Percentiles rank a stretch among this genome's conserved stretches.
Evolutionary conservation across 2,113 vertebrate species (phyloP).

Genomic region (Chrysochloris asiatica): DNA sequence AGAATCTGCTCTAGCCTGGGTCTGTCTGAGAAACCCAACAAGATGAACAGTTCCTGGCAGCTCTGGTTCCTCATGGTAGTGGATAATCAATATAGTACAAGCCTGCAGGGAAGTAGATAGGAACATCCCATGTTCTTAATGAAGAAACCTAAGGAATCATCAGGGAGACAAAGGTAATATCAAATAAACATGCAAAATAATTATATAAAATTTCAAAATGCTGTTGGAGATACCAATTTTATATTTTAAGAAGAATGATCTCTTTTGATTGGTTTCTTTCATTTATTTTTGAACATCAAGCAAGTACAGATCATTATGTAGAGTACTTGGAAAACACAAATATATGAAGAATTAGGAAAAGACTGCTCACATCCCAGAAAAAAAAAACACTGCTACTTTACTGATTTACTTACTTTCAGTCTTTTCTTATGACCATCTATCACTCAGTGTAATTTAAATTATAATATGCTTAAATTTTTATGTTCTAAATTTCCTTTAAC

Average conservation of each 20-base stretch:
- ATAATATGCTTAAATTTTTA: not conserved
- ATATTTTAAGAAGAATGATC: not conserved
- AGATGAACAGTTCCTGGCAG: slow-evolving; percentile 61
- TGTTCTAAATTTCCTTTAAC: not conserved
- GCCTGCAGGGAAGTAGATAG: not conserved
- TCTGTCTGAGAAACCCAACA: slow-evolving; percentile 64
- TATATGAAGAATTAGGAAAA: not conserved
- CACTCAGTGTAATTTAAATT: not conserved
- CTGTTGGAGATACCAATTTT: not conserved
- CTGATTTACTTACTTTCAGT: not conserved
- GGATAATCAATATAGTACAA: not conserved
- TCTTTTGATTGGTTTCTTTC: not conserved
- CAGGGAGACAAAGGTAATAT: not conserved
- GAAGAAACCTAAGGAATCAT: not conserved
- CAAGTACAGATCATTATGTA: not conserved
- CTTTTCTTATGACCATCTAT: not conserved
- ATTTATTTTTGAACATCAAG: not conserved
- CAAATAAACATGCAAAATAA: not conserved
- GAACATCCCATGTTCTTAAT: not conserved
- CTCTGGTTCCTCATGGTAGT: slow-evolving; percentile 62
- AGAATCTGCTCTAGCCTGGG: slow-evolving; percentile 53
- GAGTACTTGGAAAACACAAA: not conserved
- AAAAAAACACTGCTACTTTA: not conserved
- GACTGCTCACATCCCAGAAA: no score
- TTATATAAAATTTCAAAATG: not conserved